Evolutionary conservation across 2,113 vertebrate genomes (phyloP).

Genomic region (Amphiprion percula): DNA sequence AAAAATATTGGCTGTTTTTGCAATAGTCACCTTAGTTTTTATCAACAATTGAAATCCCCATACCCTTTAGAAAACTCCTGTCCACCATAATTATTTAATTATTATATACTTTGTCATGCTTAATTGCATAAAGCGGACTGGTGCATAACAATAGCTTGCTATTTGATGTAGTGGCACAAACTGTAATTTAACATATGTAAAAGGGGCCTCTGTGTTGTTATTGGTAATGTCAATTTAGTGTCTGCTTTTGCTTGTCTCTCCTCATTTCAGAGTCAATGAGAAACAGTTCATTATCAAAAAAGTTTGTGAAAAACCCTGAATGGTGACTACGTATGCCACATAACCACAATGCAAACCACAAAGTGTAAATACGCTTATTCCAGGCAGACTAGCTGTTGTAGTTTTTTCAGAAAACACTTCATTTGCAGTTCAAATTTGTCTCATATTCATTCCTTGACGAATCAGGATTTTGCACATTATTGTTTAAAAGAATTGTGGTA

Average conservation of each 20-base stretch:
- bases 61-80: too few relatives aligned
- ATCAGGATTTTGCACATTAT: background rate
- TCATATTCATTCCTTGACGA: background rate
- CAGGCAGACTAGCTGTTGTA: too few relatives aligned
- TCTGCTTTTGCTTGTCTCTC: background rate
- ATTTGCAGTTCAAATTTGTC: background rate
- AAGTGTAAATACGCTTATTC: too few relatives aligned
- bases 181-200: background rate
- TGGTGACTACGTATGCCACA: background rate
- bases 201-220: background rate
- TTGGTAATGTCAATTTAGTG: background rate
- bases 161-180: background rate
- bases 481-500: too few relatives aligned
- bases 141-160: background rate
- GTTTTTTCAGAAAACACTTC: too few relatives aligned
- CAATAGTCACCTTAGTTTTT: too few relatives aligned
- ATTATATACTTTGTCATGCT: too few relatives aligned
- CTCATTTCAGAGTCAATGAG: background rate
- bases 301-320: background rate
- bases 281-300: background rate
- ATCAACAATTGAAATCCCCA: too few relatives aligned
- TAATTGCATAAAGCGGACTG: background rate
- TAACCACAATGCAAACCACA: background rate
- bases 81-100: too few relatives aligned
- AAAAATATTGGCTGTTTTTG: too few relatives aligned